Base-by-base conservation (phyloP, 2,888 invertebrate genomes). In the Drosophila hamatofila region DNA sequence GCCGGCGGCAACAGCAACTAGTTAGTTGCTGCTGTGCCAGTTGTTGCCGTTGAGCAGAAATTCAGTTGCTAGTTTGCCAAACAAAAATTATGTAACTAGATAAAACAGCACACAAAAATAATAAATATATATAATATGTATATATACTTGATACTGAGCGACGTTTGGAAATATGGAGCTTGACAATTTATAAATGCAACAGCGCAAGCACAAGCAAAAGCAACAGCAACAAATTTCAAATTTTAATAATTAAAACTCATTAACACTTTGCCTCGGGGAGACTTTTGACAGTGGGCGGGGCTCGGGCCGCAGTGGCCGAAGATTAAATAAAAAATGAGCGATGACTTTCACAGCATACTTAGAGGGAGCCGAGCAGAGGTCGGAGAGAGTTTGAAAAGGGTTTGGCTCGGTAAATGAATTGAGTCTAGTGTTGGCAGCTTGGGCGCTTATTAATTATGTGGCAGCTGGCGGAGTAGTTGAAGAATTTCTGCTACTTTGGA, bases 241-340 rank as follows among this genome's bases (percentile, higher is more conserved):
- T 80, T 85, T 86, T 73, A 86, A 86, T 86, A 80, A 86, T 86
- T 86, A 86, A 86, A 86, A 81, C 86, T 85, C 86, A 88, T 86
- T 86, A 86, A 80, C 86, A 85, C 86, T 81, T 81, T 74, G 72
- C 75, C 64, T 46, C 60, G 60, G 30, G 37, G 27, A 12, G 39
- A 7, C 23, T 37, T 41, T 41, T 21, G 48, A 12, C 33, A 35
- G 54, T 7, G 30, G 16, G 49, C 61, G 37, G 18, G 18, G 23
- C 2, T 16, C 1, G 18, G 46, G 16, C 55, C 46, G 65, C 35
- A 18, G 86, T 72, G 90, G 83, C 70, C 86, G 69, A 80, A 71
- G 88, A 89, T 80, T 88, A 88, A 88, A 85, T 85, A 89, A 80
- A 90, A 86, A 88, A 85, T 85, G 84, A 90, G 90, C 83, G 73